Base-by-base conservation (phyloP, 1,140 invertebrate genomes). In the Drosophila nebulosa region DNA sequence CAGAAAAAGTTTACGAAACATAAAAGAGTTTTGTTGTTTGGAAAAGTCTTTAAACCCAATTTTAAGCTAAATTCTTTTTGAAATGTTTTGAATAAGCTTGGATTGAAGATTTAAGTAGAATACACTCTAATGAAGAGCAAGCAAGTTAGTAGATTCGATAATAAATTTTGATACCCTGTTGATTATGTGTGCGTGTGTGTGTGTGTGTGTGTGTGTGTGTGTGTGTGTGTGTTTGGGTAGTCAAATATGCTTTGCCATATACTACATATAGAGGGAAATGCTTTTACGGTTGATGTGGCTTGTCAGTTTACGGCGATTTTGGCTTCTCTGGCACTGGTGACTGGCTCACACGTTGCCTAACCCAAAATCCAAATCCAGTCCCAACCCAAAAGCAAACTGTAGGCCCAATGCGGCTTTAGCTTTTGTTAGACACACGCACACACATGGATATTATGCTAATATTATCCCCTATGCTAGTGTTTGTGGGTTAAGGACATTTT, bases 401-500 rank as follows among this genome's bases (percentile, higher is more conserved):
- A 74, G 58, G 61, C 62, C 77, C 74, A 68, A 61, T 70, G 71
- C 39, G 78, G 66, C 75, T 86, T 74, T 70, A 69, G 80, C 51
- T 60, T 77, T 64, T 84, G 75, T 79, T 81, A 60, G 70, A 73
- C 65, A 57, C 70, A 16, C 14, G 12, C 14, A 46, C 39, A 64
- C 63, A 63, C 67, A 65, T 58, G 42, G 68, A 72, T 85, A 88
- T 88, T 88, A 88, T 88, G 83, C 83, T 88, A 88, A 88, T 88
- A 81, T 76, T 88, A 76, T 71, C 78, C 66, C 74, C 64, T 74
- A 53, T 53, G 68, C 61, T 66, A 73, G 68, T 79, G 75, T 73
- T 81, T 78, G 83, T 88, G 83, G 83, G 83, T 88, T 88, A 88
- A 88, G 83, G 83, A 88, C 83, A 88, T 63, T 88, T 88, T 88